Percentiles rank a stretch among this genome's conserved stretches.
phyloP scores from a whole-genome alignment of 2,113 vertebrate genomes.

The Agapornis roseicollis region DNA sequence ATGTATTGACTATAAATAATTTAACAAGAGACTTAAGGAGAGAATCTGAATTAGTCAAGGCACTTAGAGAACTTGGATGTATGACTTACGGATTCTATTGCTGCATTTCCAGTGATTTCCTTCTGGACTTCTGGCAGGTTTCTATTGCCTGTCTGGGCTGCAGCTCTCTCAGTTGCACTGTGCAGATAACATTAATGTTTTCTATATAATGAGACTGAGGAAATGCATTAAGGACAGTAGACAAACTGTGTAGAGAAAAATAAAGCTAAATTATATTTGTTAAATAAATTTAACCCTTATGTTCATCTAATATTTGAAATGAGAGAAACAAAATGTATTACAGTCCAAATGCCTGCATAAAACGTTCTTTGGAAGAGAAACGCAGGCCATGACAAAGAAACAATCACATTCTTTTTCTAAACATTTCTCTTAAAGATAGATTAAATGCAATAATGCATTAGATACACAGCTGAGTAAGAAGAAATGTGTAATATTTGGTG shows the following conservation, averaged over 20 bases:
- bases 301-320: neutral
- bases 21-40: conserved; percentile 35
- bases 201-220: neutral
- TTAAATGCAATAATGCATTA: neutral
- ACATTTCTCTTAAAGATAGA: neutral
- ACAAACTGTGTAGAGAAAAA: neutral
- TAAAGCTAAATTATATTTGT: neutral
- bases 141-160: neutral
- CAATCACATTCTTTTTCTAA: neutral
- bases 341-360: neutral
- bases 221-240: neutral
- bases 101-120: conserved; percentile 1
- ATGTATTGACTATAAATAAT: conserved; percentile 79
- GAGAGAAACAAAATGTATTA: neutral
- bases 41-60: conserved; percentile 26
- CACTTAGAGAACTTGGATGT: conserved; percentile 46
- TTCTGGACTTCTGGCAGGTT: neutral
- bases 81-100: neutral
- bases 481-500: neutral
- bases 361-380: neutral
- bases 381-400: neutral
- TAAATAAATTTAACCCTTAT: neutral
- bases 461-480: neutral
- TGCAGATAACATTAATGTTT: neutral
- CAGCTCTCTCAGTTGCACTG: neutral